phyloP scores from a whole-genome alignment of 2,797 vertebrate species.

The Sylvilagus floridanus region DNA sequence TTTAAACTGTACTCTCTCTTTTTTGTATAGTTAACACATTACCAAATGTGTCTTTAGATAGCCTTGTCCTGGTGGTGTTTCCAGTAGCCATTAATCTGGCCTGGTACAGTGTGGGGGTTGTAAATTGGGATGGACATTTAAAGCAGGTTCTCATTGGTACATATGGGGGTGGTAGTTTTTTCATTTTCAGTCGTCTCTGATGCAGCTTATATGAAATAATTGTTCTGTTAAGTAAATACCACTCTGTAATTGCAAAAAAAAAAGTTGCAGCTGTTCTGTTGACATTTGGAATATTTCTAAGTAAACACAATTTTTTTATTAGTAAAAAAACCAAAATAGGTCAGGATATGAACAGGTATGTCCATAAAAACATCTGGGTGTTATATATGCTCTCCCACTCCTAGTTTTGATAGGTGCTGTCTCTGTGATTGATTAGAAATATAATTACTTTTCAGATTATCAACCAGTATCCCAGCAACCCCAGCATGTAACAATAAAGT shows the following conservation, averaged over 20 bases:
- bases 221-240: not conserved
- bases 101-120: not conserved
- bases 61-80: not conserved
- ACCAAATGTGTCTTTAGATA: not conserved
- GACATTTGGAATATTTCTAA: no score
- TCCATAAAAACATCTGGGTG: not conserved
- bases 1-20: not conserved
- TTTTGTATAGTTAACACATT: not conserved
- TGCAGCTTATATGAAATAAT: not conserved
- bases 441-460: not conserved
- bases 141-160: no score
- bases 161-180: not conserved
- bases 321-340: not conserved
- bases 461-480: not conserved
- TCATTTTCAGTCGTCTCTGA: not conserved
- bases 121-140: not conserved
- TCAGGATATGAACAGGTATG: not conserved
- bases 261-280: no score
- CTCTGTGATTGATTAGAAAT: slow-evolving; percentile 7
- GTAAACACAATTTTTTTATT: no score
- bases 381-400: not conserved
- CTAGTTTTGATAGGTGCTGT: not conserved
- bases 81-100: not conserved
- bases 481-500: not conserved
- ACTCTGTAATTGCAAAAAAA: not conserved